A percentile compares a stretch with the other conserved stretches of the same genome.
phyloP scores from a whole-genome alignment of 2,113 vertebrate genomes.

The Tor tambroides region DNA sequence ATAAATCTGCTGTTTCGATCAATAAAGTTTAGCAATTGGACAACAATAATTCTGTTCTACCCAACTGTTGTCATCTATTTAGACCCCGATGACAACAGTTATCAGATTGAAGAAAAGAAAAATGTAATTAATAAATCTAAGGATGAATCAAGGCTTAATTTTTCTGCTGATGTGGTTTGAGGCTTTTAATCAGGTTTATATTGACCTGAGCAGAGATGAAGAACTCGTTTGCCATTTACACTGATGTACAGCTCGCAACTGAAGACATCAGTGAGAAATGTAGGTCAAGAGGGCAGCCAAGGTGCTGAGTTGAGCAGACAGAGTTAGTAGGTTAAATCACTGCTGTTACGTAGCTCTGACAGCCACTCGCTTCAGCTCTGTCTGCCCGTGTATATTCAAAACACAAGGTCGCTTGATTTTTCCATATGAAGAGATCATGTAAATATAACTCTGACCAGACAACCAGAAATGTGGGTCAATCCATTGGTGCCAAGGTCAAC shows the following conservation, averaged over 20 bases:
- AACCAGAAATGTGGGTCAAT: conserved; percentile 20
- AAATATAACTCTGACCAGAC: background rate
- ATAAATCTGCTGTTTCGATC: background rate
- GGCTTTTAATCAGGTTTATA: background rate
- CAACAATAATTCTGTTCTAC: background rate
- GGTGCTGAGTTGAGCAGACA: background rate
- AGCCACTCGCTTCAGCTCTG: background rate
- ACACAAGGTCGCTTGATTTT: background rate
- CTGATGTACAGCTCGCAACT: background rate
- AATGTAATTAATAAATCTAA: background rate
- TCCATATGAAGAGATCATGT: background rate
- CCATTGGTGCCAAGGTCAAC: conserved; percentile 1
- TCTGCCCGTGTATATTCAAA: background rate
- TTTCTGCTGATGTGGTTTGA: background rate
- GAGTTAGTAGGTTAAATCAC: conserved; percentile 14
- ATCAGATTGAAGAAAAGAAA: background rate
- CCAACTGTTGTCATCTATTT: background rate
- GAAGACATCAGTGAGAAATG: conserved; percentile 29
- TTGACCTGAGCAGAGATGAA: background rate
- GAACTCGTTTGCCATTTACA: background rate
- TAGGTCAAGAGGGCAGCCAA: conserved; percentile 39
- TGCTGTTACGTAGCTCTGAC: background rate
- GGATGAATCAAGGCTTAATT: background rate
- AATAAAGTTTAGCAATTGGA: background rate
- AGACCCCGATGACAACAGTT: background rate